phyloP scores from a whole-genome alignment of 2,888 invertebrate genomes.

The Pyralis farinalis region DNA sequence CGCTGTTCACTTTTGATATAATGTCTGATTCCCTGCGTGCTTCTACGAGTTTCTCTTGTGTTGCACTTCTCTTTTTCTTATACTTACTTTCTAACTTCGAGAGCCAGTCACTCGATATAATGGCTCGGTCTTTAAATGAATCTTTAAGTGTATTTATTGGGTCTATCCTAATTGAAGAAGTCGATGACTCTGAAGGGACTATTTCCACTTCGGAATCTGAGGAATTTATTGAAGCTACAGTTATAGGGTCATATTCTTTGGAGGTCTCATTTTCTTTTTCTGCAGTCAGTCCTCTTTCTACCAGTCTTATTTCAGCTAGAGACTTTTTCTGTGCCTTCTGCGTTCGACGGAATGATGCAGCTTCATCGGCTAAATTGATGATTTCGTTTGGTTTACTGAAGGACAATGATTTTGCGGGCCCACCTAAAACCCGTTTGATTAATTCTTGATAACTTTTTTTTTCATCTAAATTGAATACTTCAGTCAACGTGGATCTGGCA shows the following conservation, averaged over 20 bases:
- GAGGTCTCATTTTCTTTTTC: slow-evolving; percentile 45
- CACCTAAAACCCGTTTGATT: slow-evolving; percentile 55
- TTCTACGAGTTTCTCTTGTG: slow-evolving; percentile 65
- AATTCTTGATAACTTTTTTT: slow-evolving; percentile 79
- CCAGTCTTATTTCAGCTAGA: slow-evolving; percentile 52
- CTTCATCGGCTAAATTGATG: slow-evolving; percentile 55
- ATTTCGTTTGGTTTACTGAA: slow-evolving; percentile 44
- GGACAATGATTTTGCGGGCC: slow-evolving; percentile 38
- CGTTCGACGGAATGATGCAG: slow-evolving; percentile 54
- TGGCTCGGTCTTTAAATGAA: slow-evolving; percentile 71
- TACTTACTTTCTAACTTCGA: slow-evolving; percentile 69
- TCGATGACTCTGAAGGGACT: slow-evolving; percentile 62
- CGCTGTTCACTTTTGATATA: slow-evolving; percentile 67
- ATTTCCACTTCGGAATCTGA: slow-evolving; percentile 71
- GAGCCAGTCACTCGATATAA: slow-evolving; percentile 78
- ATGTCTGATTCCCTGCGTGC: slow-evolving; percentile 68
- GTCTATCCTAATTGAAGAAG: slow-evolving; percentile 57
- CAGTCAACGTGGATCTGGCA: slow-evolving; percentile 57
- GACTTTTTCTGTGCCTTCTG: slow-evolving; percentile 54
- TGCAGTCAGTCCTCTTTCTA: slow-evolving; percentile 43
- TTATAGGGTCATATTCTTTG: slow-evolving; percentile 66
- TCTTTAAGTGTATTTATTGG: slow-evolving; percentile 81
- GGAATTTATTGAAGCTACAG: slow-evolving; percentile 67
- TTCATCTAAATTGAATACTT: slow-evolving; percentile 80
- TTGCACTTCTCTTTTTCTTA: slow-evolving; percentile 56